These are phyloP conservation scores for Chironex yamaguchii DNA, from an alignment of 30 jellyfish, hydroid and myxozoan genomes.

Conservation along the genomic window DNA sequence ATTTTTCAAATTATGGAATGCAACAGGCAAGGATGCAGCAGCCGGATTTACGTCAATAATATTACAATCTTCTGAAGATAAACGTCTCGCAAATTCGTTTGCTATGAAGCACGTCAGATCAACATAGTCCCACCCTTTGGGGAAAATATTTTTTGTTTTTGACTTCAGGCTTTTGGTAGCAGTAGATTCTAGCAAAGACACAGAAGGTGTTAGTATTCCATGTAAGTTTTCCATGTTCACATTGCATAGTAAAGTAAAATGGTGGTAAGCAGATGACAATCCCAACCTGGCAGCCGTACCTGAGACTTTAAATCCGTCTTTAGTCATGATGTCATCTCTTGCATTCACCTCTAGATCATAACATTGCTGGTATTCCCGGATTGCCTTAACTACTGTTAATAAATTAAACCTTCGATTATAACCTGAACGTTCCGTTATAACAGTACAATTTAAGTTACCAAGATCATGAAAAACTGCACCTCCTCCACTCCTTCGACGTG, in stretches of 20 bases:
- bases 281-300: constrained; percentile 98
- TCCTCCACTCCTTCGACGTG: constrained; percentile 95
- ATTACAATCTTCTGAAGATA: neutral
- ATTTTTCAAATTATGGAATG: neutral
- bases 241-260: constrained; percentile 87
- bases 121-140: constrained; percentile 29
- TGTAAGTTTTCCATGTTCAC: constrained; percentile 47
- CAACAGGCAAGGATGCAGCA: constrained; percentile 35
- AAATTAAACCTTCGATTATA: constrained; percentile 77
- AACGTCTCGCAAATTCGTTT: neutral
- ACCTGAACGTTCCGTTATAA: constrained; percentile 54
- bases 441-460: constrained; percentile 91
- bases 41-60: neutral
- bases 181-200: constrained; percentile 67
- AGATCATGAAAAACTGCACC: constrained; percentile 97
- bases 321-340: constrained; percentile 81
- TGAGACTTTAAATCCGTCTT: constrained; percentile 71
- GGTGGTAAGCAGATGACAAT: constrained; percentile 88
- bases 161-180: constrained; percentile 91
- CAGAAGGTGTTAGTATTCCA: constrained; percentile 44
- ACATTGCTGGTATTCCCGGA: constrained; percentile 13
- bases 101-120: constrained; percentile 42
- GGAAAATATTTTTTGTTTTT: constrained; percentile 74
- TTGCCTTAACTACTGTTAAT: constrained; percentile 38
- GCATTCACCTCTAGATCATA: constrained; percentile 39